A percentile compares a stretch with the other conserved stretches of the same genome.
These are phyloP conservation scores for Eidolon dupreanum DNA, from an alignment of 2,797 vertebrate species.

Conservation along the genomic window DNA sequence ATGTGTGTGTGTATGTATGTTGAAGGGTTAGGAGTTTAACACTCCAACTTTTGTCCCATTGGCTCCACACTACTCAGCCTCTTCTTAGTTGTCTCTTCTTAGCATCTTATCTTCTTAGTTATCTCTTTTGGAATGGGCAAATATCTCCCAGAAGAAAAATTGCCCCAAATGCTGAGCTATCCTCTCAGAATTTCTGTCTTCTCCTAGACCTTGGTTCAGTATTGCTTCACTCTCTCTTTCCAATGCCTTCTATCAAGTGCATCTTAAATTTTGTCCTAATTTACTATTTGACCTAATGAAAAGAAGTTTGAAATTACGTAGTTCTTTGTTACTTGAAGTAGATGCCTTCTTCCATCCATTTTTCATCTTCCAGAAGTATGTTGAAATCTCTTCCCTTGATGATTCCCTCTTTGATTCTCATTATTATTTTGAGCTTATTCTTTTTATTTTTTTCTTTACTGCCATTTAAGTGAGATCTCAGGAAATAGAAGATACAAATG, in stretches of 20 bases:
- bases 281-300: neutral
- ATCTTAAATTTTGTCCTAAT: neutral
- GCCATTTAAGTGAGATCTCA: neutral
- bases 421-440: neutral
- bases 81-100: neutral
- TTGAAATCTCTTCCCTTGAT: constrained; percentile 13
- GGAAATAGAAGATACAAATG: neutral
- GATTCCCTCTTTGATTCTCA: neutral
- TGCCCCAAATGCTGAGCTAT: neutral
- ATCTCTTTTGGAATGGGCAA: neutral
- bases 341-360: neutral
- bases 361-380: constrained; percentile 7
- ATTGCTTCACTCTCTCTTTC: neutral
- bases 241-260: neutral
- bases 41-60: neutral
- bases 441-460: neutral
- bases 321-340: neutral
- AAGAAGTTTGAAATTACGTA: neutral
- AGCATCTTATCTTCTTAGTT: neutral
- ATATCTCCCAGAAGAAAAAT: neutral
- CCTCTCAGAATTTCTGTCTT: neutral
- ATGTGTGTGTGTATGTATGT: neutral
- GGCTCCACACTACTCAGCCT: neutral
- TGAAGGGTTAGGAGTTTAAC: neutral
- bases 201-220: neutral